A percentile compares a stretch with the other conserved stretches of the same genome.
Conservation (phyloP, 2,113 vertebrate species). For the Sinocyclocheilus maitianheensis region DNA sequence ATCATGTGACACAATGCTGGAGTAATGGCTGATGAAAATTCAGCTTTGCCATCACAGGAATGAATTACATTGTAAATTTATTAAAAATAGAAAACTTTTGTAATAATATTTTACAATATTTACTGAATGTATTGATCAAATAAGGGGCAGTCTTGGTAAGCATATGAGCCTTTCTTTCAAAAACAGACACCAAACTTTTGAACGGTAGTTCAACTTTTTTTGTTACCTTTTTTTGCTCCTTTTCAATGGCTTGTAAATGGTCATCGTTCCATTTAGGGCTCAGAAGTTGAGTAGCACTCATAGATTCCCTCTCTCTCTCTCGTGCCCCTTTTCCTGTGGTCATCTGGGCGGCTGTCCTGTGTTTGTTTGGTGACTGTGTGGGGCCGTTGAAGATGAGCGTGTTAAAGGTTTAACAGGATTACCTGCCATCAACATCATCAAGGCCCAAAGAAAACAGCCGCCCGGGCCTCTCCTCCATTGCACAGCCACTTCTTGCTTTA, state of each 20-base stretch:
- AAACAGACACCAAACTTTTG: neutral
- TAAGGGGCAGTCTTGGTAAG: too few species aligned
- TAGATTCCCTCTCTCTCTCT: neutral
- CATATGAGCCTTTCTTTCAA: too few species aligned
- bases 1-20: neutral
- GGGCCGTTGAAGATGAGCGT: slow-evolving; percentile 55
- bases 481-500: slow-evolving; percentile 52
- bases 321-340: slow-evolving; percentile 32
- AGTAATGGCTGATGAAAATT: neutral
- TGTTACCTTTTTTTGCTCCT: neutral
- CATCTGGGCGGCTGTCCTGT: slow-evolving; percentile 47
- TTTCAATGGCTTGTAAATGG: neutral
- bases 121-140: neutral
- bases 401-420: slow-evolving; percentile 59
- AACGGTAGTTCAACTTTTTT: neutral
- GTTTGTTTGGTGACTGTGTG: slow-evolving; percentile 59
- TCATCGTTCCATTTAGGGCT: neutral
- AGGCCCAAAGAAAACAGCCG: slow-evolving; percentile 54
- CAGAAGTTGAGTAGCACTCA: slow-evolving; percentile 14
- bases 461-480: slow-evolving; percentile 40
- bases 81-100: neutral
- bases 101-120: neutral
- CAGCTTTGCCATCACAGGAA: slow-evolving; percentile 6
- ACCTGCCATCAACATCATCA: slow-evolving; percentile 60
- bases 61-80: neutral